Evolutionary conservation across 2,797 vertebrate genomes (phyloP), one percentile per base, ranked within the genome.

Genomic region (Scolopax rusticola): DNA sequence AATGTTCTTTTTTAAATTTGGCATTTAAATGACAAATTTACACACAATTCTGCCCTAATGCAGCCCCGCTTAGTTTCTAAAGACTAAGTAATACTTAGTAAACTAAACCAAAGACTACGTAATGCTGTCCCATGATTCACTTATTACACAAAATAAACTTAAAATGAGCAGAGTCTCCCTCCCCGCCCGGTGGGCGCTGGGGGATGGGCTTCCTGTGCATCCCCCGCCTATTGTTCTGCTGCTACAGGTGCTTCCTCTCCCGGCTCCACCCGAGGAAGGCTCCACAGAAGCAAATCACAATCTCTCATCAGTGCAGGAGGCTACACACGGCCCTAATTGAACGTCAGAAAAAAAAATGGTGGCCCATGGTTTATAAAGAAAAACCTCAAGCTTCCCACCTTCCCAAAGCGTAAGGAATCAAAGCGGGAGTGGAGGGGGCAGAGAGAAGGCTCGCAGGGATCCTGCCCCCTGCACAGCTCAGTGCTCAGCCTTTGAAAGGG

Each of bases 221-320:
- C 98, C 98, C 98, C 90, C 84, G 95, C 56, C 97, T 95, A 99
- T 99, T 99, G 98, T 99, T 98, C 94, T 91, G 97, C 95, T 95
- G 96, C 92, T 87, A 95, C 98, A 99, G 99, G 98, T 99, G 99
- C 97, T 99, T 99, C 99, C 99, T 99, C 88, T 94, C 96, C 97
- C 86, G 97, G 64, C 89, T 77, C 92, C 90, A 95, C 84, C 82
- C 95, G 84, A 90, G 92, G 67, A 92, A 92, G 74, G 60, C 83
- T 92, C 83, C 85, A 77, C 81, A 93, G 67, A 84, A 73, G 33
- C 57, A 91, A 90, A 95, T 89, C 81, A 90, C 83, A 53, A 70
- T 50, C 76, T 90, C 80, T 77, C 43, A 12, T 83, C 65, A 69
- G 50, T 59, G 84, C 40, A 94, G 50, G 89, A 97, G 65, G 43